Evolutionary conservation across 2,113 vertebrate genomes (phyloP).

Genomic region (Hymenochirus boettgeri): DNA sequence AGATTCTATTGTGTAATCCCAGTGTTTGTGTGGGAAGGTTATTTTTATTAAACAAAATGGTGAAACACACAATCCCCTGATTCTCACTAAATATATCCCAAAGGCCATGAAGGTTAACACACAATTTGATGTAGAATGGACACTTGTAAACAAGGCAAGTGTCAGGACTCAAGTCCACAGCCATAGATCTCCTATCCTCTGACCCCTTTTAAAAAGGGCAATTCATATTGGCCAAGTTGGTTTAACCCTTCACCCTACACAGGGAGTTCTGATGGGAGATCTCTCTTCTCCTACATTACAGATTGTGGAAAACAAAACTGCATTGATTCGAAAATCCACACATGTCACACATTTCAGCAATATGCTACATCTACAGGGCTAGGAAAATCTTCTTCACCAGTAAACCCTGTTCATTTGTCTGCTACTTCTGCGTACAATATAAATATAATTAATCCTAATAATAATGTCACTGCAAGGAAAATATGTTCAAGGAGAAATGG

Average conservation of each 20-base stretch:
- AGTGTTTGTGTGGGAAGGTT: background rate
- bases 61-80: background rate
- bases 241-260: constrained; percentile 66
- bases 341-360: too few relatives aligned
- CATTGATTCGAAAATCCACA: too few relatives aligned
- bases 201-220: constrained; percentile 67
- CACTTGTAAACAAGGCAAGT: constrained; percentile 65
- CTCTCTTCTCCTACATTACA: constrained; percentile 43
- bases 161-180: constrained; percentile 58
- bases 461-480: too few relatives aligned
- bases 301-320: too few relatives aligned
- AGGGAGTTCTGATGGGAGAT: constrained; percentile 40
- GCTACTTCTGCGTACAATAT: too few relatives aligned
- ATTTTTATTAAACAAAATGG: background rate
- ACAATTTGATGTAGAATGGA: background rate
- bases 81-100: background rate
- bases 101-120: too few relatives aligned
- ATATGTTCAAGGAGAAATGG: too few relatives aligned
- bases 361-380: too few relatives aligned
- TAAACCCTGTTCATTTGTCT: too few relatives aligned
- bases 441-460: too few relatives aligned
- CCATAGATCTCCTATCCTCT: constrained; percentile 50
- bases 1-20: background rate
- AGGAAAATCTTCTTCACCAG: too few relatives aligned
- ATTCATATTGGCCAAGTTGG: constrained; percentile 65